Evolutionary conservation across 2,888 invertebrate species (phyloP).

Genomic region (Eumacrocentrus americanus): DNA sequence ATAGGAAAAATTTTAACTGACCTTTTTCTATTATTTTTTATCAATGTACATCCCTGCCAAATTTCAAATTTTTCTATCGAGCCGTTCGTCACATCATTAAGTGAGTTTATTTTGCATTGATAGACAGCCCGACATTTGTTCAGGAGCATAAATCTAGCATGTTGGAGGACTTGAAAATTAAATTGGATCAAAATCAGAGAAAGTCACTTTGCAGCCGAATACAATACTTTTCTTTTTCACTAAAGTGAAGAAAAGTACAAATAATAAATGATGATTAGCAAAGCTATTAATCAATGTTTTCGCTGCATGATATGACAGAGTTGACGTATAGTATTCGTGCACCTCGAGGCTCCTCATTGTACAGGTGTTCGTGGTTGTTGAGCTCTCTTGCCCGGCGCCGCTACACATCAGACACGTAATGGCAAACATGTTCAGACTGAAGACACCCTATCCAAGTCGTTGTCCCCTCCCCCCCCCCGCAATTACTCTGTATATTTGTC

Average conservation of each 20-base stretch:
- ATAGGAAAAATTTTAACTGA: too few species aligned
- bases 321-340: conserved; percentile 30
- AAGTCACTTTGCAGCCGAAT: too few species aligned
- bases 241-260: background rate
- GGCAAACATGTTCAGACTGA: conserved; percentile 20
- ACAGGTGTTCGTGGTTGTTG: conserved; percentile 40
- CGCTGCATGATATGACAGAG: conserved; percentile 26
- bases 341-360: conserved; percentile 25
- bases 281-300: conserved; percentile 42
- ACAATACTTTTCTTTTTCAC: background rate
- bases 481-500: background rate
- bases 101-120: too few species aligned
- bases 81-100: too few species aligned
- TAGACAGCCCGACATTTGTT: too few species aligned
- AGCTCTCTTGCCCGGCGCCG: conserved; percentile 20
- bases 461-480: too few species aligned
- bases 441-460: background rate
- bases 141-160: too few species aligned
- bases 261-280: conserved; percentile 38
- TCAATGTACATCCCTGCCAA: too few species aligned
- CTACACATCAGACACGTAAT: conserved; percentile 35
- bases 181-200: too few species aligned
- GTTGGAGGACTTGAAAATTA: too few species aligned
- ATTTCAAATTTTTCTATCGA: too few species aligned
- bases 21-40: too few species aligned